Base-by-base conservation (phyloP, 92 coral and sea anemone genomes). In the Anthopleura xanthogrammica region DNA sequence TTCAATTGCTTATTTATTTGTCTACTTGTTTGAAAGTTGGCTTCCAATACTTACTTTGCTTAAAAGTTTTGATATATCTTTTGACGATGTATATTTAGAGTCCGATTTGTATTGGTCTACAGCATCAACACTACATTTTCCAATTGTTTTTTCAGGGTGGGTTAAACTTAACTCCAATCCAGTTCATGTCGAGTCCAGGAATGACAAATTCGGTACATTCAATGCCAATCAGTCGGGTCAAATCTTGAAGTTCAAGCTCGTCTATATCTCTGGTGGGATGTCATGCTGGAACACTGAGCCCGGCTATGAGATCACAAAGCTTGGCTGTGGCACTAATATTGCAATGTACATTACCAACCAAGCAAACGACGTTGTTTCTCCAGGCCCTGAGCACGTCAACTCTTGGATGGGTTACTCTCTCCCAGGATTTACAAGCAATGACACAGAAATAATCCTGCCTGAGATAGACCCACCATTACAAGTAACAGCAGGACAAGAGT, bases 251-350 rank as follows among this genome's bases (percentile, higher is more conserved):
- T 79, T 79, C 72, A 79, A 79, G 55, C 10, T 79, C 12, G 82
- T 79, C 20, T 29, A 79, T 70, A 7, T 79, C 72, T 58, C 72
- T 57, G 82, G 82, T 11, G 82, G 46, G 4, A 24, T 79, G 72
- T 1, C 82, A 0, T 79, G 82, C 29, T 57, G 48, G 72, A 19
- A 2, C 50, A 46, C 7, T 46, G 50, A 46, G 1, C 72, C 82
- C 1, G 70, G 29, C 70, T 60, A 5, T 60, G 68, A 60, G 12
- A 12, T 39, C 14, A 57, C 42, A 12, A 57, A 79, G 11, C 2
- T 79, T 5, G 82, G 82, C 12, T 79, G 82, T 39, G 46, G 52
- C 16, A n/a, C 41, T 10, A 3, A 12, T 9, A 23, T 79, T 60
- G 52, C 17, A 11, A 4, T 79, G 10, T 11, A 60, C 46, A 60